These are phyloP conservation scores for Psix sp. DNA, from an alignment of 1,140 invertebrate genomes.

Conservation along the genomic window DNA sequence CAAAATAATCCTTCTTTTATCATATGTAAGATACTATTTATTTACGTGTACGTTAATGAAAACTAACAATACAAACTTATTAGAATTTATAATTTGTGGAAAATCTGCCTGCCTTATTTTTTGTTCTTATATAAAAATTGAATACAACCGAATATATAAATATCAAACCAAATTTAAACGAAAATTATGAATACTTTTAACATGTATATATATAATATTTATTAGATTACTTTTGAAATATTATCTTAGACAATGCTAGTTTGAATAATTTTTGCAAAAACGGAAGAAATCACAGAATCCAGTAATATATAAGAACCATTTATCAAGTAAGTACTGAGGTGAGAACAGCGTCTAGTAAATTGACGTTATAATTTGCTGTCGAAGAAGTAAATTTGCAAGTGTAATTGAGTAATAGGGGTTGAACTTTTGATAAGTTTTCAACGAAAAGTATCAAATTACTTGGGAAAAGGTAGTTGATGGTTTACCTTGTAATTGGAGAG, in stretches of 20 bases:
- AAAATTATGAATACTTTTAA: no score
- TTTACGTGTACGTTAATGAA: no score
- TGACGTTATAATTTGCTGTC: constrained; percentile 45
- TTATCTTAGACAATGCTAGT: background rate
- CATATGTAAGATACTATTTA: no score
- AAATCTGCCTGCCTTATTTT: no score
- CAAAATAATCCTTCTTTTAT: no score
- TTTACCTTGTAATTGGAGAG: constrained; percentile 90
- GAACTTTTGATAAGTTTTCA: constrained; percentile 59
- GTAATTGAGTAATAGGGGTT: constrained; percentile 59
- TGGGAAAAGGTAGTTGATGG: constrained; percentile 64
- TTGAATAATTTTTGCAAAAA: background rate
- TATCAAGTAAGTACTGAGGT: constrained; percentile 5
- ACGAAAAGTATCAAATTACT: constrained; percentile 58
- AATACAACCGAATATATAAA: no score
- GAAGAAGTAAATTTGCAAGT: constrained; percentile 52
- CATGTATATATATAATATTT: no score
- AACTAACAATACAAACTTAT: no score
- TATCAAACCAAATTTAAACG: no score
- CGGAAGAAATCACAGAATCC: background rate
- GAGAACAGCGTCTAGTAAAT: constrained; percentile 23
- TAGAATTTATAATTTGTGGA: no score
- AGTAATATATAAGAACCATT: constrained; percentile 12
- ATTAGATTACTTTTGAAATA: no score
- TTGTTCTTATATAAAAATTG: no score